Evolutionary conservation across 2,113 vertebrate genomes (phyloP), one percentile per base, ranked within the genome.

Genomic region (Acrocephalus arundinaceus): DNA sequence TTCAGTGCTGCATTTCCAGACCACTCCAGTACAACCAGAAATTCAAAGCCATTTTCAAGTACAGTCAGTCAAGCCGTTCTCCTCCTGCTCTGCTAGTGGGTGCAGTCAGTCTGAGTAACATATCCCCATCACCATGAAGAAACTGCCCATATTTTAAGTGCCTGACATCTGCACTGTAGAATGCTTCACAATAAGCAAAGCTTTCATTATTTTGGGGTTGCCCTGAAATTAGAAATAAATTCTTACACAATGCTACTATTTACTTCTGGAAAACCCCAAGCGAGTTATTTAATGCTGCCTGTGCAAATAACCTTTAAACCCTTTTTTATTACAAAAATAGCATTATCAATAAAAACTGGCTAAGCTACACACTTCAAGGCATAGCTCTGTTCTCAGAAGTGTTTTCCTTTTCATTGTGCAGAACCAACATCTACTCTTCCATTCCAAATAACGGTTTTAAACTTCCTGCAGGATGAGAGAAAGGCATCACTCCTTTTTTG

Each of bases 201-300:
- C 49, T 85, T 95, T 62, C 27, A 51, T 66, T 82, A 54, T 45
- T 80, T 88, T 77, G 21, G 17, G 7, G 81, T 93, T 89, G 39
- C 68, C 68, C 41, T 84, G 49, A 94, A 84, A 72, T 61, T 20
- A 54, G 46, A 87, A 79, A 39, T 51, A 51, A 85, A 68, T 83
- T 91, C 41, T 93, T 96, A 72, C 67, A 83, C 57, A 80, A 80
- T 35, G 18, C 43, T 70, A 39, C 51, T 3, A 0, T 58, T 70
- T 73, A 39, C 51, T 86, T 76, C 28, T 22, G 37, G 51, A 85
- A 94, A 51, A 79, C 54, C 51, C 46, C 37, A 63, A 28, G 41
- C 25, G 27, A 93, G 15, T 59, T 66, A 85, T 62, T 73, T 70
- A 68, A 80, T 16, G 30, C 39, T 49, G 35, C 72, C 59, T 77